Conservation (phyloP, 2,113 vertebrate genomes). For the Anas platyrhynchos region DNA sequence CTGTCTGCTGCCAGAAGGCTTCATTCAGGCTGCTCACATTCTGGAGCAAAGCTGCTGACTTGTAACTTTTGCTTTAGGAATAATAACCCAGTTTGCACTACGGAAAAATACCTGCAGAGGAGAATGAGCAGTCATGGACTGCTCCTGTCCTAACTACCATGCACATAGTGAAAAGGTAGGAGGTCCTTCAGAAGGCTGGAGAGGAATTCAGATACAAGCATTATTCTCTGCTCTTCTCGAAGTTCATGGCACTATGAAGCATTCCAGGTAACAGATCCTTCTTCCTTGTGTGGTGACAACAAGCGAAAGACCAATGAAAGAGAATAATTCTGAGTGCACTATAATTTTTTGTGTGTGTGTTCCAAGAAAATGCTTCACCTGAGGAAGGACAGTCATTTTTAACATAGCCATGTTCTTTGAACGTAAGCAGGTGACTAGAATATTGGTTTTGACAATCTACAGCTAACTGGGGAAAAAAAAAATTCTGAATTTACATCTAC, state of each 20-base stretch:
- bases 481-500: background rate
- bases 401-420: background rate
- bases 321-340: background rate
- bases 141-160: background rate
- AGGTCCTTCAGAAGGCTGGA: background rate
- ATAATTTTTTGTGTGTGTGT: no score
- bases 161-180: background rate
- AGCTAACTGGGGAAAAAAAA: background rate
- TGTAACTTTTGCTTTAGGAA: background rate
- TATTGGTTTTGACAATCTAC: no score
- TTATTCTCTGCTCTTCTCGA: background rate
- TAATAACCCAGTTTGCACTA: background rate
- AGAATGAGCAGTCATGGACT: background rate
- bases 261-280: background rate
- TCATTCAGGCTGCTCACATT: background rate
- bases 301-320: background rate
- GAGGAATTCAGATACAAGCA: background rate
- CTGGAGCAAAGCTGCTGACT: background rate
- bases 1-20: background rate
- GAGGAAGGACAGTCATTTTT: background rate
- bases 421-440: background rate
- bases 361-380: background rate
- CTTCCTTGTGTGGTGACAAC: background rate
- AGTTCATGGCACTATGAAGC: background rate
- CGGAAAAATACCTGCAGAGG: background rate